These are phyloP conservation scores for Rhopilema esculentum DNA, from an alignment of 30 jellyfish, hydroid and myxozoan genomes.

Conservation along the genomic window DNA sequence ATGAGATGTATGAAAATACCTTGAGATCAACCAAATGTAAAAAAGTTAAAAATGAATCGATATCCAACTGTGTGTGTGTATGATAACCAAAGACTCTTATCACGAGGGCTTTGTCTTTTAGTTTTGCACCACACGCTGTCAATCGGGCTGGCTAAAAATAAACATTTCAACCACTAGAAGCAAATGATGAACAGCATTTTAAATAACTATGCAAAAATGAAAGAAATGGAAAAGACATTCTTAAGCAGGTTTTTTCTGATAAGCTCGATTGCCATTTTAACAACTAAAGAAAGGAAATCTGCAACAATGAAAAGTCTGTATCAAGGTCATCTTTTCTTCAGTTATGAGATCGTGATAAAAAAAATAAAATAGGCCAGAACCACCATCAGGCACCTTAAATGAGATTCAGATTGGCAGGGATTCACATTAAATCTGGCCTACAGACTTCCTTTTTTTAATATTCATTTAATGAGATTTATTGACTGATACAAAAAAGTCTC, in stretches of 20 bases:
- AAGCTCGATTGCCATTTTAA: not conserved
- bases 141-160: conserved; percentile 83
- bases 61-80: conserved; percentile 88
- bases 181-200: not conserved
- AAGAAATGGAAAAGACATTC: not conserved
- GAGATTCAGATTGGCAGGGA: too few relatives aligned
- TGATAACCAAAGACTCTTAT: conserved; percentile 95
- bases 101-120: conserved; percentile 77
- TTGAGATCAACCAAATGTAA: conserved; percentile 76
- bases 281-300: not conserved
- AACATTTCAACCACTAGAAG: not conserved
- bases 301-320: not conserved
- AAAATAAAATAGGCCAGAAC: too few relatives aligned
- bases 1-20: conserved; percentile 42
- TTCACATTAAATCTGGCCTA: too few relatives aligned
- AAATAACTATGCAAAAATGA: not conserved
- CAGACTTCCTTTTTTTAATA: not conserved
- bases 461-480: not conserved
- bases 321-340: too few relatives aligned
- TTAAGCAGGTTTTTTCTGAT: too few relatives aligned
- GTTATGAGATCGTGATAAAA: too few relatives aligned
- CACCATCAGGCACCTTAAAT: too few relatives aligned
- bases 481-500: not conserved
- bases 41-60: conserved; percentile 89
- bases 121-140: conserved; percentile 70